Conservation (phyloP, 2,888 invertebrate species). For the Leptinotarsa tumamoca region DNA sequence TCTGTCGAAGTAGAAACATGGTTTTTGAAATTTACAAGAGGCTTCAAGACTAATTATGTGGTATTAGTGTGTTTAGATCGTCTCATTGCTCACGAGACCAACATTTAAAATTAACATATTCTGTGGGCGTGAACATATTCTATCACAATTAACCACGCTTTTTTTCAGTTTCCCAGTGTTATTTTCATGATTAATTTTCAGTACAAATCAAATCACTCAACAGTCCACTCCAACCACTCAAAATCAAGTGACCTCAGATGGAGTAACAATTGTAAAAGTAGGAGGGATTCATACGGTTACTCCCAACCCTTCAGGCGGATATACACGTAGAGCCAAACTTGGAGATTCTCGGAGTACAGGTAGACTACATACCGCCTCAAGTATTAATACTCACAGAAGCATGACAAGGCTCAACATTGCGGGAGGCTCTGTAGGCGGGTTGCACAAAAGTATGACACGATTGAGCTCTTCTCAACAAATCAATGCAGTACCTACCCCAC, state of each 20-base stretch:
- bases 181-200: slow-evolving; percentile 32
- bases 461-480: slow-evolving; percentile 81
- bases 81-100: too few relatives aligned
- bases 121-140: too few relatives aligned
- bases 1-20: too few relatives aligned
- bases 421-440: slow-evolving; percentile 79
- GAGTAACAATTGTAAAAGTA: slow-evolving; percentile 84
- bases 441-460: slow-evolving; percentile 87
- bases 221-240: slow-evolving; percentile 34
- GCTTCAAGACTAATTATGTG: too few relatives aligned
- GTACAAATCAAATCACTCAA: slow-evolving; percentile 59
- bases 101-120: too few relatives aligned
- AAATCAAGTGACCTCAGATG: slow-evolving; percentile 77
- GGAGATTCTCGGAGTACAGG: slow-evolving; percentile 84
- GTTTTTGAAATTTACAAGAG: too few relatives aligned
- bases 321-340: slow-evolving; percentile 74
- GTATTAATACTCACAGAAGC: slow-evolving; percentile 80
- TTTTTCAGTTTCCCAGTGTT: not conserved
- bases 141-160: too few relatives aligned
- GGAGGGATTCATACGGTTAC: slow-evolving; percentile 67
- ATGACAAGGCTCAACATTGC: slow-evolving; percentile 84
- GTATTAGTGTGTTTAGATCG: too few relatives aligned
- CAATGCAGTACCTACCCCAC: slow-evolving; percentile 67
- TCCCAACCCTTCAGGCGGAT: slow-evolving; percentile 63
- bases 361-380: slow-evolving; percentile 76